Evolutionary conservation across 2,797 vertebrate genomes (phyloP), one percentile per base, ranked within the genome.

Genomic region (Pampus argenteus): DNA sequence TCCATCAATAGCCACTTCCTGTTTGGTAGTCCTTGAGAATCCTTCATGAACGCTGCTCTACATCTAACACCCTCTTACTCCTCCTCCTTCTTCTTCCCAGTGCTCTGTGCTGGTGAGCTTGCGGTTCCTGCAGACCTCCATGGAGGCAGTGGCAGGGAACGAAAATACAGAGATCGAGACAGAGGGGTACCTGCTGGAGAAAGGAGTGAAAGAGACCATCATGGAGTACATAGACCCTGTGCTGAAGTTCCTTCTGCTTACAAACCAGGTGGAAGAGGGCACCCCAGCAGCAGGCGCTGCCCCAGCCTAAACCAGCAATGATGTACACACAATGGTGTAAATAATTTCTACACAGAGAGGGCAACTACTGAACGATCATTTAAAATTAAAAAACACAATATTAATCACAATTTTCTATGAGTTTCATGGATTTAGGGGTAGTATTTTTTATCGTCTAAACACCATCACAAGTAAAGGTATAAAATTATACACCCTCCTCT

Each of bases 141-240:
- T 96, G 94, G 95, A 97, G 56, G 95, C 94, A 10, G 87, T 96
- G 4, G 88, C 75, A 17, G 95, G 94, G 28, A 88, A 93, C 22
- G 95, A 96, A 59, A 94, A 96, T 59, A 89, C 86, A 5, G 94
- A 95, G 82, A 88, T 94, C 0, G 95, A 96, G 69, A 92, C 96
- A 0, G 96, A 96, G 66, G 96, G 96, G 17, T 97, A 96, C 81
- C 85, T 97, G 66, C 87, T 97, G 85, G 94, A 96, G 69, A 92
- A 94, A 58, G 92, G 94, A 8, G 87, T 96, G 68, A 94, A 94
- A 72, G 95, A 95, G 51, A 96, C 93, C 64, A n/a, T 95, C 50
- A 93, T 89, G 88, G 91, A 93, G 66, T 93, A 86, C 31, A 0
- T 91, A 1, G 51, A 91, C 34, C 91, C 92, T 7, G 58, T 95